phyloP scores from a whole-genome alignment of 1,140 invertebrate genomes.

The Calliopsis andreniformis region DNA sequence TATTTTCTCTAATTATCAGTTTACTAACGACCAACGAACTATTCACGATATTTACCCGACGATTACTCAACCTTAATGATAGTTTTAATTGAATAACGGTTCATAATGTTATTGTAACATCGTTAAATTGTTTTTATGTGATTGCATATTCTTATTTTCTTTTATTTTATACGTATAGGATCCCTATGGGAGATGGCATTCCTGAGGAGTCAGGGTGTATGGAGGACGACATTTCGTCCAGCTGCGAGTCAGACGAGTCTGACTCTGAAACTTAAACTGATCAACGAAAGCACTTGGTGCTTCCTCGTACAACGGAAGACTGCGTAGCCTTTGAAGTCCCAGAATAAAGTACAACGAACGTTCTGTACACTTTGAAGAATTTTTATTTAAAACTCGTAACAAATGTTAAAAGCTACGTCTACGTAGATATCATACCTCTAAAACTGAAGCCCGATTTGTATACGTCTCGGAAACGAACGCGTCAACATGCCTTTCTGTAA shows the following conservation, averaged over 20 bases:
- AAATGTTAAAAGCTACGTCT: slow-evolving; percentile 49
- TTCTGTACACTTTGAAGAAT: slow-evolving; percentile 41
- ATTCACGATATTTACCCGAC: background rate
- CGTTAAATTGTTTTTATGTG: too few relatives aligned
- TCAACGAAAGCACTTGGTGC: too few relatives aligned
- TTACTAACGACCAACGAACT: background rate
- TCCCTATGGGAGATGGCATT: slow-evolving; percentile 60
- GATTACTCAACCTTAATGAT: background rate
- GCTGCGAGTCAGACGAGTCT: slow-evolving; percentile 68
- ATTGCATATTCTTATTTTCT: too few relatives aligned
- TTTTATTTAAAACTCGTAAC: slow-evolving; percentile 66
- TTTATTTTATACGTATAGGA: too few relatives aligned
- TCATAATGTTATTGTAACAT: too few relatives aligned
- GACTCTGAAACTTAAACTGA: slow-evolving; percentile 64
- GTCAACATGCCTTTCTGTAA: background rate
- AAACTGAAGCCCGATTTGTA: slow-evolving; percentile 36
- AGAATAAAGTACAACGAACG: slow-evolving; percentile 13
- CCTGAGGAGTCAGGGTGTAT: slow-evolving; percentile 60
- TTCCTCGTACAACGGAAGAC: background rate
- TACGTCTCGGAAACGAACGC: slow-evolving; percentile 26
- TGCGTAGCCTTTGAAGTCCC: slow-evolving; percentile 11
- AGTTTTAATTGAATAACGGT: background rate
- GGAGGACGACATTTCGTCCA: slow-evolving; percentile 67
- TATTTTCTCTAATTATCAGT: slow-evolving; percentile 15
- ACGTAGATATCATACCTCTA: slow-evolving; percentile 47